Evolutionary conservation across 1,140 invertebrate genomes (phyloP), one percentile per base, ranked within the genome.

Genomic region (Cotesia vestalis): DNA sequence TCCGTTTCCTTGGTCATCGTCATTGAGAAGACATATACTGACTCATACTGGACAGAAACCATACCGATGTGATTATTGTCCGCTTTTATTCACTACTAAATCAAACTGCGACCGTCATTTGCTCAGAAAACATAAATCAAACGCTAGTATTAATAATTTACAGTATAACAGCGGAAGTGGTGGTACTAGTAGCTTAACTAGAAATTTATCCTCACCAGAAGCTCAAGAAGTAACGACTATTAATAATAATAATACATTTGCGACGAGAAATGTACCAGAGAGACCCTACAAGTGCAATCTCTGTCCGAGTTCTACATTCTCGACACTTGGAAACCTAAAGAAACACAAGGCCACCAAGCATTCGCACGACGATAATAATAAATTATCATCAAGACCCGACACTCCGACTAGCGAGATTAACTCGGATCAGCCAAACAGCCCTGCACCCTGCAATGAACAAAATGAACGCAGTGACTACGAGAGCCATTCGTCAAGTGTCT

Each of bases 11-110:
- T 99, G 97, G 97, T 94, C 94, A 3, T 97, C 95, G 11, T 98
- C 96, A 0, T 88, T 99, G 9, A 90, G 96, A 3, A 89, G 96
- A 3, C 97, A 98, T 83, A 94, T 98, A 34, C 89, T 97, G 0
- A 98, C 96, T 0, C 96, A 98, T 79, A 98, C 95, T 4, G 97
- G 97, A 4, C 96, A 98, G 82, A 98, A 98, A 80, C 97, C 97
- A 0, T 98, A 94, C 87, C 95, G 97, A 81, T 98, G 97, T 84
- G 92, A 93, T 1, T 92, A 95, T 75, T 99, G 97, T 81, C 92
- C 94, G 0, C 88, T 98, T 0, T 90, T 96, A 0, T 99, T 99
- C 84, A 98, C 97, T 3, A 99, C 97, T 0, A 98, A 98, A 80
- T 97, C 95, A 1, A 99, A 99, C 83, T 96, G 97, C 82, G 97